Conservation (phyloP, 2,888 invertebrate species). For the Netelia fuscicornis region DNA sequence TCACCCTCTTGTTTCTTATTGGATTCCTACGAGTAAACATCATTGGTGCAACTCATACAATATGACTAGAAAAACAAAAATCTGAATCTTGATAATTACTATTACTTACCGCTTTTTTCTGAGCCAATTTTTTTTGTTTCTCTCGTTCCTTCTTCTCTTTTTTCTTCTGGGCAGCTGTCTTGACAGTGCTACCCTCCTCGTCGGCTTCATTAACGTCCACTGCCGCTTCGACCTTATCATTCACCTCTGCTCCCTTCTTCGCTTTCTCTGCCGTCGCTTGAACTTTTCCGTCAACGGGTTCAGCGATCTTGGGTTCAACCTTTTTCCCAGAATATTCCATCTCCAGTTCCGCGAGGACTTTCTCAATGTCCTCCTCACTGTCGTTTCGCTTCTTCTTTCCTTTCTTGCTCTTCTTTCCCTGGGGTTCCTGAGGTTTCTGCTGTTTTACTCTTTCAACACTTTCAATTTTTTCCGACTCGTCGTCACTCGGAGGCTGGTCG, state of each 20-base stretch:
- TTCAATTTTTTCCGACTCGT: conserved; percentile 85
- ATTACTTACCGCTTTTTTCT: conserved; percentile 86
- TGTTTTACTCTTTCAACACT: conserved; percentile 84
- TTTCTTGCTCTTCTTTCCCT: conserved; percentile 91
- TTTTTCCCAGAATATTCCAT: conserved; percentile 91
- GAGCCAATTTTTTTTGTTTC: conserved; percentile 90
- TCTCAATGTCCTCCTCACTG: conserved; percentile 92
- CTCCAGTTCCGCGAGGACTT: conserved; percentile 93
- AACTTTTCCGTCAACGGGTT: conserved; percentile 70
- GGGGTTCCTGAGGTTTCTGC: conserved; percentile 78
- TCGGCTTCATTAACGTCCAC: conserved; percentile 73
- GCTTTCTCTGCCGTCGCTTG: conserved; percentile 29
- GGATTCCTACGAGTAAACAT: conserved; percentile 74
- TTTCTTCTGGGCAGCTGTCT: conserved; percentile 95
- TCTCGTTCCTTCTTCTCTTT: conserved; percentile 95
- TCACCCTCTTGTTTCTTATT: conserved; percentile 79
- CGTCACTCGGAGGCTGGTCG: conserved; percentile 83
- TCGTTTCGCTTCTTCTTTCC: conserved; percentile 90
- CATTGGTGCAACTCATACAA: too few species aligned
- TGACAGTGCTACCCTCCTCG: conserved; percentile 87
- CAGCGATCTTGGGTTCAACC: conserved; percentile 83
- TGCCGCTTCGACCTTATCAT: conserved; percentile 67
- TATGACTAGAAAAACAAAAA: too few species aligned
- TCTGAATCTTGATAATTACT: too few species aligned
- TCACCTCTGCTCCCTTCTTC: conserved; percentile 72